Evolutionary conservation across 2,797 vertebrate species (phyloP).

Genomic region (Diceros bicornis): DNA sequence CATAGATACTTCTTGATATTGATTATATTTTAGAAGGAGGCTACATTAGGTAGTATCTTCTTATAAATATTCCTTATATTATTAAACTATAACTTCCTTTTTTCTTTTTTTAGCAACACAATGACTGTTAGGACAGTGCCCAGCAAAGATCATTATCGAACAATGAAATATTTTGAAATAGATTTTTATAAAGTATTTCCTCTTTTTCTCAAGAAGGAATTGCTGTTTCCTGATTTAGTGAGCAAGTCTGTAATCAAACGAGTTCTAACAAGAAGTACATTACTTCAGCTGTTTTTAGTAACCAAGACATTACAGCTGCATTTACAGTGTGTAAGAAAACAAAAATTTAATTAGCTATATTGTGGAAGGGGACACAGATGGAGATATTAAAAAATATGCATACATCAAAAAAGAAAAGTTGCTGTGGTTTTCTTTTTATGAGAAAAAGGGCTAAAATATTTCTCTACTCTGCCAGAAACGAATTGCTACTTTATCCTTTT

Average conservation of each 20-base stretch:
- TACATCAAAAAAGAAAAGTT: conserved; percentile 70
- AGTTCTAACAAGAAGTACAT: conserved; percentile 61
- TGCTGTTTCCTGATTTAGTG: conserved; percentile 41
- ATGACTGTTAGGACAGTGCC: not conserved
- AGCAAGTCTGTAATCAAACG: conserved; percentile 64
- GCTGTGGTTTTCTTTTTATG: conserved; percentile 34
- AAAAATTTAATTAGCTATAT: conserved; percentile 77
- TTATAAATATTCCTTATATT: not conserved
- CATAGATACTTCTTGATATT: not conserved
- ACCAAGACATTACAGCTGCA: conserved; percentile 49
- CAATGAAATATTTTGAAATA: conserved; percentile 30
- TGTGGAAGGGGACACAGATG: conserved; percentile 71
- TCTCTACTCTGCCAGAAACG: not conserved
- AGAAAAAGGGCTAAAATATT: conserved; percentile 57
- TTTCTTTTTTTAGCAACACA: not conserved
- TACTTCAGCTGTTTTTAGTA: conserved; percentile 73
- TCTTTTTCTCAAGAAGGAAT: conserved; percentile 40
- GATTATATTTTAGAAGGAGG: not conserved
- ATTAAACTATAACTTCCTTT: not conserved
- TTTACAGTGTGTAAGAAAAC: conserved; percentile 62
- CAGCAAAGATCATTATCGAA: not conserved
- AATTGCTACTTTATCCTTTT: conserved; percentile 21
- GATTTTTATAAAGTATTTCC: conserved; percentile 45
- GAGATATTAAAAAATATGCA: conserved; percentile 68
- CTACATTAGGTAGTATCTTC: not conserved